Conservation (phyloP, 2,797 vertebrate genomes). For the Tiaroga cobitis region DNA sequence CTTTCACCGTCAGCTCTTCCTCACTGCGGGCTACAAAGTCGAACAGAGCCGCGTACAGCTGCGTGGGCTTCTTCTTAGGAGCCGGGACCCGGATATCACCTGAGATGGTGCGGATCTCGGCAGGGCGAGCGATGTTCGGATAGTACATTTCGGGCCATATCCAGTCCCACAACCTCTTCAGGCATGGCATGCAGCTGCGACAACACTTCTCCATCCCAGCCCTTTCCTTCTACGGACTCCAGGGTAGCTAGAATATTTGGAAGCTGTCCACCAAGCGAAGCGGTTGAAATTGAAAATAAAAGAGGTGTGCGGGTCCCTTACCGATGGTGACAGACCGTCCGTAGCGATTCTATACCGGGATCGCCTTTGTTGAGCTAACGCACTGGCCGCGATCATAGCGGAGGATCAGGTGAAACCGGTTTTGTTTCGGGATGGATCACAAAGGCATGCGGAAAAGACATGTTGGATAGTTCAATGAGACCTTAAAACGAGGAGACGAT, state of each 20-base stretch:
- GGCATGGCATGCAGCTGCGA: slow-evolving; percentile 82
- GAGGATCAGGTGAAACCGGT: slow-evolving; percentile 79
- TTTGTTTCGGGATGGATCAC: slow-evolving; percentile 65
- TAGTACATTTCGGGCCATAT: slow-evolving; percentile 81
- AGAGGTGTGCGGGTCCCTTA: slow-evolving; percentile 26
- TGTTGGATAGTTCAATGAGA: slow-evolving; percentile 22
- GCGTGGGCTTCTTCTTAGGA: slow-evolving; percentile 72
- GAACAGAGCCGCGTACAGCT: slow-evolving; percentile 83
- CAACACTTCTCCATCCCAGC: slow-evolving; percentile 87
- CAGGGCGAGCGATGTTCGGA: slow-evolving; percentile 58
- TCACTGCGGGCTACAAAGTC: slow-evolving; percentile 86
- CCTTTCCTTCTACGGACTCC: slow-evolving; percentile 37
- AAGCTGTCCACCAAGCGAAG: slow-evolving; percentile 35
- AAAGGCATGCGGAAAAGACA: slow-evolving; percentile 77
- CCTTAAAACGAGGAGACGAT: neutral
- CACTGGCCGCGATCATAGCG: slow-evolving; percentile 61
- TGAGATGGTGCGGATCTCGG: slow-evolving; percentile 76
- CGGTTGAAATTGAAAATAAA: slow-evolving; percentile 1
- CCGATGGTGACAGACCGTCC: slow-evolving; percentile 28
- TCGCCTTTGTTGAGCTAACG: slow-evolving; percentile 55
- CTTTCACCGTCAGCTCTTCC: slow-evolving; percentile 84
- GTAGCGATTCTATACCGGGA: slow-evolving; percentile 33
- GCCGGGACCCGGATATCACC: slow-evolving; percentile 72
- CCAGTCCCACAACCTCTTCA: slow-evolving; percentile 85
- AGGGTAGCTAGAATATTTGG: slow-evolving; percentile 41